Conservation (phyloP, 2,797 vertebrate genomes). For the Periophthalmus magnuspinnatus region DNA sequence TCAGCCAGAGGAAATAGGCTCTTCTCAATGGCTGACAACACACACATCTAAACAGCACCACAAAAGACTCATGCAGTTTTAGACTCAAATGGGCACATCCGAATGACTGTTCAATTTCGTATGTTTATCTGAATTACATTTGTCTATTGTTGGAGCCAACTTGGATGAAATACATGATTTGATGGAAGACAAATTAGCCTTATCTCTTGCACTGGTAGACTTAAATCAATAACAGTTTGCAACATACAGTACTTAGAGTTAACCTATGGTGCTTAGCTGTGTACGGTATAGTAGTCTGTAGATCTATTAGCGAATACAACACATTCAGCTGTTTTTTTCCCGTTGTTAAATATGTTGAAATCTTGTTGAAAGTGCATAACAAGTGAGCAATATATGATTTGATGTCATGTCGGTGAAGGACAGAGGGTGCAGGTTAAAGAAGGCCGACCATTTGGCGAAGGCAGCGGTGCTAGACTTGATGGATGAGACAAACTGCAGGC, state of each 20-base stretch:
- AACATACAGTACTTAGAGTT: slow-evolving; percentile 58
- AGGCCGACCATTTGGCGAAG: slow-evolving; percentile 73
- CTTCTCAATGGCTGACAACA: slow-evolving; percentile 62
- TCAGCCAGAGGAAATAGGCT: slow-evolving; percentile 72
- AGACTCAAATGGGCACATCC: slow-evolving; percentile 46
- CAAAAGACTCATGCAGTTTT: slow-evolving; percentile 51
- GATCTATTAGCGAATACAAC: slow-evolving; percentile 22
- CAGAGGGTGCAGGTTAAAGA: slow-evolving; percentile 65
- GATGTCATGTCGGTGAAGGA: slow-evolving; percentile 30
- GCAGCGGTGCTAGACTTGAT: slow-evolving; percentile 75
- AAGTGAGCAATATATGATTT: slow-evolving; percentile 23
- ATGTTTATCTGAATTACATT: slow-evolving; percentile 72
- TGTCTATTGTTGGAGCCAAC: slow-evolving; percentile 46
- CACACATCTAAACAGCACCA: slow-evolving; percentile 40
- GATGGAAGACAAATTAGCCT: background rate
- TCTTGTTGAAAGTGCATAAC: background rate
- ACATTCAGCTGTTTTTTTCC: background rate
- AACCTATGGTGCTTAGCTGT: slow-evolving; percentile 50
- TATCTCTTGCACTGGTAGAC: background rate
- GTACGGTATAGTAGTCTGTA: slow-evolving; percentile 10
- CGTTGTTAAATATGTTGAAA: background rate
- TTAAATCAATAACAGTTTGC: slow-evolving; percentile 59
- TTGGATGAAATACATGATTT: background rate
- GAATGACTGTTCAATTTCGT: slow-evolving; percentile 67
- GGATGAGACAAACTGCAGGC: slow-evolving; percentile 71